phyloP scores from a whole-genome alignment of 2,888 invertebrate species.

The Hyposoter dolosus region DNA sequence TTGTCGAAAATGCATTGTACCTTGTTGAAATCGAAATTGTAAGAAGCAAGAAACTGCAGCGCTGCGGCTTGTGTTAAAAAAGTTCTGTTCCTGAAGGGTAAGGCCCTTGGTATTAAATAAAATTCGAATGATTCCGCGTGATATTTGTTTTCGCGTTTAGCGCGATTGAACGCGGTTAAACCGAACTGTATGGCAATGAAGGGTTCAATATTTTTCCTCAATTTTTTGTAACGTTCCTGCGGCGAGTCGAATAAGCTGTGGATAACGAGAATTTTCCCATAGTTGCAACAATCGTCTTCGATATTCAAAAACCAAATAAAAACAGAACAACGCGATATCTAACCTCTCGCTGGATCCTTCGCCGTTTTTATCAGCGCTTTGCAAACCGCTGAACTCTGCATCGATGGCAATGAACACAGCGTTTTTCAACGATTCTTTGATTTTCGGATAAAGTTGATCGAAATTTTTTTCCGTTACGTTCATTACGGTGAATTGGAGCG shows the following conservation, averaged over 20 bases:
- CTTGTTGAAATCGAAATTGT: conserved; percentile 92
- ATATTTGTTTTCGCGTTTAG: conserved; percentile 87
- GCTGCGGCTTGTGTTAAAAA: conserved; percentile 89
- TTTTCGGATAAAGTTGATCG: conserved; percentile 86
- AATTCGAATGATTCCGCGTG: conserved; percentile 88
- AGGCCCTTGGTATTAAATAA: conserved; percentile 88
- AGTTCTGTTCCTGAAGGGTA: conserved; percentile 87
- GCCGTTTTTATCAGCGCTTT: conserved; percentile 71
- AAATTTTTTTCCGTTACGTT: conserved; percentile 88
- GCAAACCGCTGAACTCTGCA: conserved; percentile 90
- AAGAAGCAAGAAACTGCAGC: conserved; percentile 87
- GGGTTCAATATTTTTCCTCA: conserved; percentile 84
- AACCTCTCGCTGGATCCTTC: conserved; percentile 43
- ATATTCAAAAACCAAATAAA: neutral
- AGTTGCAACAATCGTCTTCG: neutral
- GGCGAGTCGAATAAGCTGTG: conserved; percentile 87
- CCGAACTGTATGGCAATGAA: conserved; percentile 90
- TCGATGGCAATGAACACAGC: conserved; percentile 90
- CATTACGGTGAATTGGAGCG: conserved; percentile 84
- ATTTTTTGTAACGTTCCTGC: conserved; percentile 86
- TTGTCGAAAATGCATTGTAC: conserved; percentile 83
- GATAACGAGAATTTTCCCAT: neutral
- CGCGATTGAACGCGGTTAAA: conserved; percentile 88
- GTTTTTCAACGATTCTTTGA: conserved; percentile 86
- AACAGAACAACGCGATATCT: neutral